These are phyloP conservation scores for Plectrocnemia conspersa DNA, from an alignment of 1,140 invertebrate genomes.

Conservation along the genomic window DNA sequence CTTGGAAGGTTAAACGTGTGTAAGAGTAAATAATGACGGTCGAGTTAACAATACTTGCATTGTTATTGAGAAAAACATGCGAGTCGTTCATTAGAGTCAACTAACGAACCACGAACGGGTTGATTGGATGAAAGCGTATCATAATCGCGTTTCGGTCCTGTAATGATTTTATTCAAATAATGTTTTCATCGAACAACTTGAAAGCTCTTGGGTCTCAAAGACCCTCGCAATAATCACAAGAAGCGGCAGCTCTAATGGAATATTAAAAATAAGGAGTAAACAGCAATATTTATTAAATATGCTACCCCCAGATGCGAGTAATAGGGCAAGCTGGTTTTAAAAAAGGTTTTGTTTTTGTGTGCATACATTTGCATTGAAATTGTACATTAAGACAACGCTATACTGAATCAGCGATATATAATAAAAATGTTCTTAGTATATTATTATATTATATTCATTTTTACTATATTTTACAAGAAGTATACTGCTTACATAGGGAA, in stretches of 20 bases:
- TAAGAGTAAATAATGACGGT: background rate
- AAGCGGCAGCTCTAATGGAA: background rate
- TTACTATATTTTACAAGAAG: no score
- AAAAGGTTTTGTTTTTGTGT: conserved; percentile 1
- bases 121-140: background rate
- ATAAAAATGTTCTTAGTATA: no score
- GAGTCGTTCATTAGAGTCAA: conserved; percentile 10
- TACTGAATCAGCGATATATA: no score
- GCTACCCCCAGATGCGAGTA: background rate
- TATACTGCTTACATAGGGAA: no score
- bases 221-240: no score
- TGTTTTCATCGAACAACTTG: no score
- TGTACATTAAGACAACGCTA: no score
- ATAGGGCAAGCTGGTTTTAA: background rate
- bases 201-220: no score
- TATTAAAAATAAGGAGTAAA: background rate
- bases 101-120: background rate
- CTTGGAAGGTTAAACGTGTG: background rate
- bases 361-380: no score
- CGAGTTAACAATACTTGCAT: conserved; percentile 1
- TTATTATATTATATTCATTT: no score
- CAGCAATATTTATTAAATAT: background rate
- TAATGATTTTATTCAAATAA: no score
- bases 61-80: conserved; percentile 9
- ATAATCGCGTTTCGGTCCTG: no score